A percentile compares a stretch with the other conserved stretches of the same genome.
phyloP scores from a whole-genome alignment of 2,888 invertebrate genomes.

The Amblyjoppa fuscipennis region DNA sequence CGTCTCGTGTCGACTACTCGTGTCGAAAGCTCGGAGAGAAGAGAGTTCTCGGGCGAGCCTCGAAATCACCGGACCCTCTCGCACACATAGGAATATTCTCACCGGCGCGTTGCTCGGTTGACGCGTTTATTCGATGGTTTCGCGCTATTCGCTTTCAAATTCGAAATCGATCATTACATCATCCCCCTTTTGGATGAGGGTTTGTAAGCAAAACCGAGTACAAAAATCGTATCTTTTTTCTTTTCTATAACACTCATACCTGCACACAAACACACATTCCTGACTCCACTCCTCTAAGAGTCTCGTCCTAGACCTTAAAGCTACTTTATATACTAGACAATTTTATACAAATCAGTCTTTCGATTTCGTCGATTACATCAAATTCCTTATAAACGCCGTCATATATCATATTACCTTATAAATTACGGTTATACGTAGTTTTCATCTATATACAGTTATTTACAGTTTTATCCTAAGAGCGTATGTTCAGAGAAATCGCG shows the following conservation, averaged over 20 bases:
- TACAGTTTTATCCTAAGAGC: neutral
- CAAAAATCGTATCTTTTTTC: too few species aligned
- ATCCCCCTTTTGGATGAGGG: too few species aligned
- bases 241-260: neutral
- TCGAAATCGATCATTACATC: too few species aligned
- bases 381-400: neutral
- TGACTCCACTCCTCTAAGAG: neutral
- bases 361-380: neutral
- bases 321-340: neutral
- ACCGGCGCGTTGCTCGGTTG: too few species aligned
- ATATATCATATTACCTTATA: neutral
- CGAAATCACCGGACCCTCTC: too few species aligned
- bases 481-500: neutral
- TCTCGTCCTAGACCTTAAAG: neutral
- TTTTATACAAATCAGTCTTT: neutral
- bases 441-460: neutral
- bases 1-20: too few species aligned
- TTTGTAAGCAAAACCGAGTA: too few species aligned
- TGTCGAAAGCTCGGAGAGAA: too few species aligned
- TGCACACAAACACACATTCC: neutral
- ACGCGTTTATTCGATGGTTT: too few species aligned
- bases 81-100: too few species aligned
- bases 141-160: too few species aligned
- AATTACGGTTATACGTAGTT: neutral
- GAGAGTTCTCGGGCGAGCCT: too few species aligned